A percentile compares a stretch with the other conserved stretches of the same genome.
Conservation (phyloP, 2,113 vertebrate species). For the Tamias sibiricus region DNA sequence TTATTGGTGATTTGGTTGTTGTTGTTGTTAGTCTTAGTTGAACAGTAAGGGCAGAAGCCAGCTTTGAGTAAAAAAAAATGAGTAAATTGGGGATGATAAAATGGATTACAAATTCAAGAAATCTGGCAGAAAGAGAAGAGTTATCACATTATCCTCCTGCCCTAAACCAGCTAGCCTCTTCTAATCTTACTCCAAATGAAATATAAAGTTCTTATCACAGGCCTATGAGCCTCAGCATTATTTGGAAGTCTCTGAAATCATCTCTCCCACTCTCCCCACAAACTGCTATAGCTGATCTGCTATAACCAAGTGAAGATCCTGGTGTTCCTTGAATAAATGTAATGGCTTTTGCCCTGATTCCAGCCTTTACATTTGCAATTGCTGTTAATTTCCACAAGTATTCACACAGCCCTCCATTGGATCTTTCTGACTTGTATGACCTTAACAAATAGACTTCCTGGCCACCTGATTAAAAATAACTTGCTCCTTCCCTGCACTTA, state of each 20-base stretch:
- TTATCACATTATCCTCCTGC: neutral
- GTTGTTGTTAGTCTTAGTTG: neutral
- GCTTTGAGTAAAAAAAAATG: neutral
- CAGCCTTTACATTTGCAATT: neutral
- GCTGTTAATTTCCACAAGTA: neutral
- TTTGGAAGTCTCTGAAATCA: neutral
- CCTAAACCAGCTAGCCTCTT: neutral
- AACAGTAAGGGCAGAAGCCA: neutral
- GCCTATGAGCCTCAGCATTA: neutral
- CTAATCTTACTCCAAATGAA: slow-evolving; percentile 10
- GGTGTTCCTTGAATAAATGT: neutral
- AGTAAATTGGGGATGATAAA: neutral
- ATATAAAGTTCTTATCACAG: neutral
- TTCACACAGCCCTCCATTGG: neutral
- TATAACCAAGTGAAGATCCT: neutral
- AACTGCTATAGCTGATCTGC: neutral
- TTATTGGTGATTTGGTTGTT: neutral
- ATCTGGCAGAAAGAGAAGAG: neutral
- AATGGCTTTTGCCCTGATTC: neutral
- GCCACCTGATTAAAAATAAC: neutral
- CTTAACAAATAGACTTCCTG: neutral
- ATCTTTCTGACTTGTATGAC: neutral
- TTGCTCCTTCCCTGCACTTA: neutral
- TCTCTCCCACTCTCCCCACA: neutral
- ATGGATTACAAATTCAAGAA: neutral